Percentiles rank a stretch among this genome's conserved stretches.
Conservation (phyloP, 2,113 vertebrate genomes). For the Drymodes brunneopygia region DNA sequence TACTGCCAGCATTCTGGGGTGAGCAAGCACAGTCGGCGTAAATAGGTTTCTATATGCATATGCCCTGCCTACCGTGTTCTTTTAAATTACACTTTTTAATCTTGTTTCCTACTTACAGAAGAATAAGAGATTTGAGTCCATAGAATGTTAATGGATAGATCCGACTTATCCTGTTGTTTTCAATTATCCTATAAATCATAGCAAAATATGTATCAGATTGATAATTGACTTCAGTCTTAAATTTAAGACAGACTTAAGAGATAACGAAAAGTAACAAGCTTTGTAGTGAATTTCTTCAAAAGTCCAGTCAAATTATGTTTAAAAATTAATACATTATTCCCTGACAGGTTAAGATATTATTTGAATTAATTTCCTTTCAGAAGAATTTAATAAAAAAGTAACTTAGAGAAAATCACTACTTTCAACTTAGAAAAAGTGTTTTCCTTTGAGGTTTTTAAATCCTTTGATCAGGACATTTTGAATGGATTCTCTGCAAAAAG, state of each 20-base stretch:
- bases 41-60: background rate
- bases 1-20: too few relatives aligned
- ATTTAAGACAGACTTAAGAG: background rate
- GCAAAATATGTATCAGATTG: conserved; percentile 3
- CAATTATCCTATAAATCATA: conserved; percentile 82
- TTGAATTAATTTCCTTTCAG: background rate
- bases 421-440: background rate
- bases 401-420: background rate
- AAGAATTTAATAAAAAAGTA: background rate
- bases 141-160: conserved; percentile 88
- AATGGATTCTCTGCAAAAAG: background rate
- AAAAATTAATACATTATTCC: background rate
- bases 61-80: background rate
- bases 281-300: background rate
- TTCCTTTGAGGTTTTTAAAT: background rate
- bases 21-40: accelerated
- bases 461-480: background rate
- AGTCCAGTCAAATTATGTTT: background rate
- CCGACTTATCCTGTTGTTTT: conserved; percentile 89
- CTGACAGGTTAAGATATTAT: background rate
- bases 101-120: conserved; percentile 83
- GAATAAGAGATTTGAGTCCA: conserved; percentile 88
- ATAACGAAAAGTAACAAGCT: background rate
- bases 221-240: background rate
- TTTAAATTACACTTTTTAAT: background rate